Evolutionary conservation across 2,797 vertebrate species (phyloP).

Genomic region (Leucoraja ocellata): DNA sequence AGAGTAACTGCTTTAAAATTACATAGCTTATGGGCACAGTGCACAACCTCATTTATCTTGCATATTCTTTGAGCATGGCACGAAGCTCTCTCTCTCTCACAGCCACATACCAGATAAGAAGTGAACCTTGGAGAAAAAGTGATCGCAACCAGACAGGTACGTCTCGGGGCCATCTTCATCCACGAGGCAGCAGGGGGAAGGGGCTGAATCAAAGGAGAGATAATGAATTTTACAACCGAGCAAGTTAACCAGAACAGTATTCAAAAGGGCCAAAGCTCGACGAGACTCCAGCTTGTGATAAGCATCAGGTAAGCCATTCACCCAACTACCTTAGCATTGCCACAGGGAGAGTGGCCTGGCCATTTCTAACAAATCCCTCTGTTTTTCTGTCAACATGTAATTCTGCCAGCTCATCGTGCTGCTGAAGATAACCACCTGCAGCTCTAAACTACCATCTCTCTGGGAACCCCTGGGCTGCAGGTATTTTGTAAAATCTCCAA

Average conservation of each 20-base stretch:
- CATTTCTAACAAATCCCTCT: conserved; percentile 33
- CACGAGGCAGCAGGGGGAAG: background rate
- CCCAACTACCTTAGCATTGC: conserved; percentile 32
- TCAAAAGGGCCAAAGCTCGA: background rate
- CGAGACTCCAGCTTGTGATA: conserved; percentile 31
- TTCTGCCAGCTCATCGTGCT: conserved; percentile 10
- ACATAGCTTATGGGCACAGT: background rate
- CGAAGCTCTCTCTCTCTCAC: background rate
- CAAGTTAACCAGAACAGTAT: conserved; percentile 1
- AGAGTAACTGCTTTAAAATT: background rate
- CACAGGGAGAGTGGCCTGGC: background rate
- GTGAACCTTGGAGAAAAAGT: conserved; percentile 15
- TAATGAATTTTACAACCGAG: conserved; percentile 35
- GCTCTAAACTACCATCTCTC: conserved; percentile 8
- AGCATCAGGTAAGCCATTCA: conserved; percentile 35
- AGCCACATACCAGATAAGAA: background rate
- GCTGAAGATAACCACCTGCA: conserved; percentile 30
- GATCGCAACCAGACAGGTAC: conserved; percentile 36
- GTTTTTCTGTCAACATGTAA: conserved; percentile 35
- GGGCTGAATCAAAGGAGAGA: conserved; percentile 20
- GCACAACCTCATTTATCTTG: background rate
- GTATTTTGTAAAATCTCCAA: conserved; percentile 26
- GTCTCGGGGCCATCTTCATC: conserved; percentile 12
- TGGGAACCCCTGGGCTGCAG: conserved; percentile 2
- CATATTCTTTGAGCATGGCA: background rate